Evolutionary conservation across 2,888 invertebrate species (phyloP), one percentile per base, ranked within the genome.

Genomic region (Serrognathus titanus): DNA sequence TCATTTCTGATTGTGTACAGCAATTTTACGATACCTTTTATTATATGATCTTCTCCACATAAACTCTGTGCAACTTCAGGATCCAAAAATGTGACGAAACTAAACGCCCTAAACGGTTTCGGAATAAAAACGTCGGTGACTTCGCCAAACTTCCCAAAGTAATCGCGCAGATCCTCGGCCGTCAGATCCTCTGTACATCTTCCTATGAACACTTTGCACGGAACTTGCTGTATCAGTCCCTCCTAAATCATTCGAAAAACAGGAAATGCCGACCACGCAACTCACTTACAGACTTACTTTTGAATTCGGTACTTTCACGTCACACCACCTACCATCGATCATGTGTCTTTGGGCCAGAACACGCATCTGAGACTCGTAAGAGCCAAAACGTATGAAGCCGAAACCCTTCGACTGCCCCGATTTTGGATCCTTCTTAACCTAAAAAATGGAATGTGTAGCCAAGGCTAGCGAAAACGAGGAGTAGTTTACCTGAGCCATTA

Each of bases 311-410:
- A 99, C 93, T 78, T 97, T 94, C 2, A 98, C 97, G 81, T 98
- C 97, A 74, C 98, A 98, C 94, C 96, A 96, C 64, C 99, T 83
- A 0, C 97, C 97, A 78, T 97, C 98, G 69, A 99, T 97, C 81
- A 96, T 91, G 76, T 97, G 97, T 56, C 97, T 84, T 73, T 95
- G 94, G 11, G 95, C 90, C 59, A 99, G 83, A 36, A 97, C 97
- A 73, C 95, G 85, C 82, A 94, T 88, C 79, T 99, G 99, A 39
- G 95, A 91, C 66, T 97, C 96, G 75, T 96, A 96, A 53, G 93
- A 93, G 41, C 89, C 92, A 81, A 98, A 99, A 53, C 97, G 84
- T 64, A 99, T 95, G 78, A 99, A 99, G 50, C 99, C 99, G 79
- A 98, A 99, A 47, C 99, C 99, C 80, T 97, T 98, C 38, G 97